Evolutionary conservation across 2,113 vertebrate genomes (phyloP), one percentile per base, ranked within the genome.

Genomic region (Vulpes ferrilata): DNA sequence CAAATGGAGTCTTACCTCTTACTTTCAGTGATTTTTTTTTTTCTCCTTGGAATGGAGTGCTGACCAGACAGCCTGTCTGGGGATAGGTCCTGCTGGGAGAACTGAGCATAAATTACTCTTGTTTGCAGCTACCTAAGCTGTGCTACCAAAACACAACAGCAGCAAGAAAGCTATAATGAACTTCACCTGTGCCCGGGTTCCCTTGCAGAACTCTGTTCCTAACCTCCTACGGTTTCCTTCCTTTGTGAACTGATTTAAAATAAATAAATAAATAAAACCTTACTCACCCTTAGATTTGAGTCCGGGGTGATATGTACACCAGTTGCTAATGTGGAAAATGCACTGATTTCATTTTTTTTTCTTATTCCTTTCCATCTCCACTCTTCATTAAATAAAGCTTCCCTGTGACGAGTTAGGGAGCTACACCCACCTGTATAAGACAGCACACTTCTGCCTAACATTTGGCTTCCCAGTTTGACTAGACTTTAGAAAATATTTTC

Each of bases 121-220:
- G 93, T 84, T 83, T 97, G 84, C 43, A 89, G 69, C 95, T 96
- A 93, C 89, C 79, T 65, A 73, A 96, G 71, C 79, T 94, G 91
- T 88, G 43, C 65, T 64, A 90, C 60, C 88, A 30, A 92, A 98
- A 67, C 3, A 82, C 51, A 90, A 59, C 82, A 80, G 38, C 92
- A 85, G 80, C 65, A 55, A n/a, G 7, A 79, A 78, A 35, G 48
- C 11, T 82, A 83, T 92, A 73, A 92, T 92, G 94, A 83, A 97
- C 93, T 15, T 69, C 30, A 59, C 17, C 57, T 95, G 73, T 17
- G 27, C 65, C 69, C 67, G 74, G 78, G 25, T 59, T 80, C 57
- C 27, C 80, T 43, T 59, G 5, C 30, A 48, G n/a, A 85, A 82
- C 30, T 64, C 32, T 69, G n/a, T 86, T 79, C 55, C 78, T 35